Conservation (phyloP, 2,797 vertebrate species). For the Falco cherrug region DNA sequence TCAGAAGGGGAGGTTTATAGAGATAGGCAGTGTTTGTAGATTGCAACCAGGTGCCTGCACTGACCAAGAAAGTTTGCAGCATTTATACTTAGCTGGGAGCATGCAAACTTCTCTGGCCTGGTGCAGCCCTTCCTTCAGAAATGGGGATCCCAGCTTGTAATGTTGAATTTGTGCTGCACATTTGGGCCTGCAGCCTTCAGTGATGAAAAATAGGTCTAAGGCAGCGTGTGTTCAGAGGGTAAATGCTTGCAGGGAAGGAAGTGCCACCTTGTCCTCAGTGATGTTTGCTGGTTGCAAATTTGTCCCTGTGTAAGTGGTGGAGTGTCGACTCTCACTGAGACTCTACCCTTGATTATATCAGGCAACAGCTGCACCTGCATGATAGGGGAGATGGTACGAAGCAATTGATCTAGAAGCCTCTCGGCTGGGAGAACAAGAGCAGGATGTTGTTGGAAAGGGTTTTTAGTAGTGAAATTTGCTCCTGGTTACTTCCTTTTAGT, state of each 20-base stretch:
- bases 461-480: neutral
- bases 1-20: neutral
- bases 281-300: neutral
- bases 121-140: neutral
- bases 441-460: neutral
- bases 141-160: neutral
- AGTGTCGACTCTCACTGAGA: neutral
- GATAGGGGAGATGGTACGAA: neutral
- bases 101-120: neutral
- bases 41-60: constrained; percentile 5
- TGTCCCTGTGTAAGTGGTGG: neutral
- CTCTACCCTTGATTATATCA: neutral
- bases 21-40: constrained; percentile 38
- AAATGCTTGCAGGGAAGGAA: neutral
- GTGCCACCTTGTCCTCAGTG: neutral
- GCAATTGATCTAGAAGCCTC: neutral
- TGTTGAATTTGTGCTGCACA: neutral
- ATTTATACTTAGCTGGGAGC: neutral
- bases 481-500: neutral
- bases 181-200: neutral
- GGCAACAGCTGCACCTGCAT: neutral
- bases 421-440: neutral
- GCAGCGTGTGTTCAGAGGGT: neutral
- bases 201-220: neutral
- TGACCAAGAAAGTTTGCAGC: neutral